Base-by-base conservation (phyloP, 2,113 vertebrate genomes). In the Colossoma macropomum region DNA sequence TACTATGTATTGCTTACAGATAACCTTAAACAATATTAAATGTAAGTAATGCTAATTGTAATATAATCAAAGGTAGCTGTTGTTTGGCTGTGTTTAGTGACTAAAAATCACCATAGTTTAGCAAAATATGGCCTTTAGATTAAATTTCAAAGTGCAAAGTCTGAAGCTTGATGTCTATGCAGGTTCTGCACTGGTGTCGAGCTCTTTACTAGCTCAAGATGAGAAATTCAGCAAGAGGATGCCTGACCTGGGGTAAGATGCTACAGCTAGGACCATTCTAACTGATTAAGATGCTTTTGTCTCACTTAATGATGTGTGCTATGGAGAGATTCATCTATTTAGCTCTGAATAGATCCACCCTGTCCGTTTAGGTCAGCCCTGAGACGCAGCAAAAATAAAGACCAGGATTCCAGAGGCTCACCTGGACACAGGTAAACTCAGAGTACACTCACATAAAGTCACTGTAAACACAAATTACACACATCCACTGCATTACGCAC, bases 201-300 rank as follows among this genome's bases (percentile, higher is more conserved):
- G 90, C 87, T 91, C 92, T 15, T 85, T 92, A 80, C 21, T 87
- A 79, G 89, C 88, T 68, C 93, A 92, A 81, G 93, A 94, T 89
- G 95, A 94, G 87, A 95, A 92, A 89, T 90, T 92, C 92, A 94
- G 91, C 88, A 91, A 88, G 88, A 95, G 93, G 84, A 92, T 92
- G 88, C 90, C 90, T 79, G 93, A 96, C 71, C 83, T 94, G 38
- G 93, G 95, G 97, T 98, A 94, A 93, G 96, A 81, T 4, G 66
- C 8, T 75, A 12, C 7, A n/a, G 32, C n/a, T n/a, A 32, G 1
- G 17, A 65, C 62, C 62, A 21, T 16, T 32, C 4, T 17, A 56
- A n/a, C 21, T 70, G 27, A 54, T 38, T n/a, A 32, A 7, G 45
- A 6, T 59, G 50, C 23, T 16, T 16, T 25, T 60, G 28, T 34